These are phyloP conservation scores for Aphidoletes aphidimyza DNA, from an alignment of 2,888 invertebrate species.

Conservation along the genomic window DNA sequence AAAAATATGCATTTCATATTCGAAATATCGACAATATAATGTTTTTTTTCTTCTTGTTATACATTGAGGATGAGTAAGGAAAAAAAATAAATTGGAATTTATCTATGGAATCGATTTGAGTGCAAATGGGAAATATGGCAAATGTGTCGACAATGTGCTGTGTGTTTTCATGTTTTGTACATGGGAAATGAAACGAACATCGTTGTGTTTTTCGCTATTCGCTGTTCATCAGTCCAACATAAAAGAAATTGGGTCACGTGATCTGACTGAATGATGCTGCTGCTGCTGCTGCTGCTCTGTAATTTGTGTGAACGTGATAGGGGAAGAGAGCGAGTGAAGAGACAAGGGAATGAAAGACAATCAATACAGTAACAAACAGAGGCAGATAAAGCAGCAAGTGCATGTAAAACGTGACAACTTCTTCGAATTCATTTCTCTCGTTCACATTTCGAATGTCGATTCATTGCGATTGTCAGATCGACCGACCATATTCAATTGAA, in stretches of 20 bases:
- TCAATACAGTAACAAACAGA: neutral
- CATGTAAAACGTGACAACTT: constrained; percentile 29
- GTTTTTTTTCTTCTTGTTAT: neutral
- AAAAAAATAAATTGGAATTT: constrained; percentile 7
- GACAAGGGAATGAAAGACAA: too few relatives aligned
- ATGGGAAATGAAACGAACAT: neutral
- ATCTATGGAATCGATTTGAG: constrained; percentile 33
- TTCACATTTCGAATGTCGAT: too few relatives aligned
- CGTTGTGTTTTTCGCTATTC: neutral
- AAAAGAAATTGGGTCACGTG: constrained; percentile 7
- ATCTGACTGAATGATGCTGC: neutral
- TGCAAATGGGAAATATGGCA: constrained; percentile 14
- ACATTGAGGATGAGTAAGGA: neutral
- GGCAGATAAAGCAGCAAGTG: neutral
- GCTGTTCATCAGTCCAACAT: neutral
- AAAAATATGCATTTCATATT: constrained; percentile 40
- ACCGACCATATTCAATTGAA: constrained; percentile 43
- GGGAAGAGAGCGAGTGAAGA: neutral
- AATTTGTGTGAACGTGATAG: neutral
- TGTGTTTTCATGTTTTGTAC: constrained; percentile 1
- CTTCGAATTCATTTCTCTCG: neutral
- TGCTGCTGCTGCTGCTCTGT: too few relatives aligned
- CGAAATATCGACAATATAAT: neutral
- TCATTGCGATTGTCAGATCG: constrained; percentile 31
- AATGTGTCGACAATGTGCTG: constrained; percentile 30